Base-by-base conservation (phyloP, 92 coral and sea anemone genomes). In the Porites divaricata region DNA sequence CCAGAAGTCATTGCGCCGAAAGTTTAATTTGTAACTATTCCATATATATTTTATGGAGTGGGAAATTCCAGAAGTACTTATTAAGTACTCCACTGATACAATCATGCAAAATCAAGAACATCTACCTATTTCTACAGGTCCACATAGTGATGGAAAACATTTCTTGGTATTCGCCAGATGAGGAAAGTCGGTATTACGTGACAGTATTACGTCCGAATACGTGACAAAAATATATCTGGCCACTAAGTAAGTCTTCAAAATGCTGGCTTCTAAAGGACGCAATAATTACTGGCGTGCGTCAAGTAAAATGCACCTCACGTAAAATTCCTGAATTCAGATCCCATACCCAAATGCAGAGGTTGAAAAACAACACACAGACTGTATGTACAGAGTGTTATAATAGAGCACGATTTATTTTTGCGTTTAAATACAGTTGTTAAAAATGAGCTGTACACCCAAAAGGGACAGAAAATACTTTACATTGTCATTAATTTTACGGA, bases 101-200 rank as follows among this genome's bases (percentile, higher is more conserved):
- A 80, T 53, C 51, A 72, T 83, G 73, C 89, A 71, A 61, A 92
- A 70, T 64, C 92, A 83, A 73, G 81, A 88, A 63, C 92, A 79
- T 78, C 78, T 78, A 21, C 85, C 90, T 19, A 85, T 94, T 51
- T 87, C 98, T 12, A 92, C 92, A 49, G 98, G 95, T 6, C 95
- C 91, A 10, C 88, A 90, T 68, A 65, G 24, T 2, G 74, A 69
- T 67, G 78, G 68, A 0, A 87, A 81, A 75, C 67, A 75, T 49
- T 74, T 75, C 67, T 84, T 53, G 66, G 8, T 28, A 26, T 71
- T 59, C 16, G 19, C 28, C 20, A 21, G 25, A 26, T 11, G 21
- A 20, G 45, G 61, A 20, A 45, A 23, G 16, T 75, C 79, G 48
- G 70, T 50, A 62, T 77, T 19, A 28, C 45, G 71, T 63, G 72